Percentiles rank a stretch among this genome's conserved stretches.
Evolutionary conservation across 2,797 vertebrate species (phyloP).

Genomic region (Poecilia velifera): DNA sequence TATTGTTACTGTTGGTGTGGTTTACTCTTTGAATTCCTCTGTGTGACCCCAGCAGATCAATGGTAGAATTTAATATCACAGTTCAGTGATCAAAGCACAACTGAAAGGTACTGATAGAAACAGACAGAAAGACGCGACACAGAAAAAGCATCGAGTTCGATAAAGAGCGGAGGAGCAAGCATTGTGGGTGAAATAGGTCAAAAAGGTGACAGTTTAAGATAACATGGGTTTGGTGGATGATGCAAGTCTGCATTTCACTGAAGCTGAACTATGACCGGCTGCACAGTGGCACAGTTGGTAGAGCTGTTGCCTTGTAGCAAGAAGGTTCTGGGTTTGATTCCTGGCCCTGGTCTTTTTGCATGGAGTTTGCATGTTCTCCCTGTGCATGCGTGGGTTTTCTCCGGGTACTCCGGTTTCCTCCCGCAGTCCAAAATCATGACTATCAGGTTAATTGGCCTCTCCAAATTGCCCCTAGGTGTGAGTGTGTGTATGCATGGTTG

Average conservation of each 20-base stretch:
- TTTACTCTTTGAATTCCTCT: constrained; percentile 1
- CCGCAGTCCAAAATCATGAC: too few species aligned
- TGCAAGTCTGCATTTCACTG: constrained; percentile 24
- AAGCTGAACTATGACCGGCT: constrained; percentile 19
- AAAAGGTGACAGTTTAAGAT: constrained; percentile 2
- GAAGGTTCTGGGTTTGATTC: too few species aligned
- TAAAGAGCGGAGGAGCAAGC: constrained; percentile 10
- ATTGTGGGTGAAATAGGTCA: constrained; percentile 8
- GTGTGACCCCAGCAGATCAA: constrained; percentile 8
- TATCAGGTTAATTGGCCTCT: too few species aligned
- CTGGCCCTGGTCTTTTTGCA: too few species aligned
- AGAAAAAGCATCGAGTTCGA: constrained; percentile 11
- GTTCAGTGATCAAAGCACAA: constrained; percentile 33
- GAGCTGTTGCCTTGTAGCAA: too few species aligned
- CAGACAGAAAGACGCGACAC: constrained; percentile 6
- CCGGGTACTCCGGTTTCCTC: too few species aligned
- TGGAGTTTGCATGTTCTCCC: too few species aligned
- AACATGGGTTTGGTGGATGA: not conserved
- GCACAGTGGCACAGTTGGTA: too few species aligned
- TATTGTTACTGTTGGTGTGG: not conserved
- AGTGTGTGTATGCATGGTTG: too few species aligned
- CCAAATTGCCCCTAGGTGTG: too few species aligned
- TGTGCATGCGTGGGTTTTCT: too few species aligned
- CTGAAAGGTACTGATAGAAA: constrained; percentile 5
- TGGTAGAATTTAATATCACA: constrained; percentile 32